Percentiles rank a stretch among this genome's conserved stretches.
phyloP scores from a whole-genome alignment of 2,797 vertebrate species.

The Micrastur ruficollis region DNA sequence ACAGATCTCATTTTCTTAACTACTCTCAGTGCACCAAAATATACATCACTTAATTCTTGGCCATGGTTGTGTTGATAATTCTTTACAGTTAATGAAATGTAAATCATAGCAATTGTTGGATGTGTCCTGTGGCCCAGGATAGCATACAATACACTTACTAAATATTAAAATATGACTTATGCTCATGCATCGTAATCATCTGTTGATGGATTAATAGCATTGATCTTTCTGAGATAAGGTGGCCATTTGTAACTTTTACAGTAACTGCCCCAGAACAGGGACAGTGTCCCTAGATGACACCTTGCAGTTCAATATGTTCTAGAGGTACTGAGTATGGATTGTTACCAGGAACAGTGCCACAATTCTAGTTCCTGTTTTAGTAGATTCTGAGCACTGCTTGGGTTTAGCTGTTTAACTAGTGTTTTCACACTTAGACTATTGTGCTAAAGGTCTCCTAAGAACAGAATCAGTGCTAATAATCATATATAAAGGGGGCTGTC shows the following conservation, averaged over 20 bases:
- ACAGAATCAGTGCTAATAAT: not conserved
- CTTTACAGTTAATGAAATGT: not conserved
- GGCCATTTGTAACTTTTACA: not conserved
- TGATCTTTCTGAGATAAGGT: not conserved
- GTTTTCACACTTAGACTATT: not conserved
- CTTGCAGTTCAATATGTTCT: not conserved
- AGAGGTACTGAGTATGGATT: not conserved
- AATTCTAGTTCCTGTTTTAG: not conserved
- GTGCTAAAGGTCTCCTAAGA: not conserved
- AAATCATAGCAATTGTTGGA: not conserved
- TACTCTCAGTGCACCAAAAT: not conserved
- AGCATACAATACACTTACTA: not conserved
- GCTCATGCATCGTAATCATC: not conserved
- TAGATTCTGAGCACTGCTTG: not conserved
- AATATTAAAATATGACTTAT: not conserved
- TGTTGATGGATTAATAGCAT: not conserved
- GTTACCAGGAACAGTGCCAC: not conserved
- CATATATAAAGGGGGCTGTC: not conserved
- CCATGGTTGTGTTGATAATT: not conserved
- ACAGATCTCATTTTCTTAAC: conserved; percentile 5
- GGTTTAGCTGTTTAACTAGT: not conserved
- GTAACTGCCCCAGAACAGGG: not conserved
- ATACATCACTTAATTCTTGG: not conserved
- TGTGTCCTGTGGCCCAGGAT: not conserved
- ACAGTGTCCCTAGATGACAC: not conserved